phyloP scores from a whole-genome alignment of 2,888 invertebrate species.

The Liopterus haemorrhoidalis region DNA sequence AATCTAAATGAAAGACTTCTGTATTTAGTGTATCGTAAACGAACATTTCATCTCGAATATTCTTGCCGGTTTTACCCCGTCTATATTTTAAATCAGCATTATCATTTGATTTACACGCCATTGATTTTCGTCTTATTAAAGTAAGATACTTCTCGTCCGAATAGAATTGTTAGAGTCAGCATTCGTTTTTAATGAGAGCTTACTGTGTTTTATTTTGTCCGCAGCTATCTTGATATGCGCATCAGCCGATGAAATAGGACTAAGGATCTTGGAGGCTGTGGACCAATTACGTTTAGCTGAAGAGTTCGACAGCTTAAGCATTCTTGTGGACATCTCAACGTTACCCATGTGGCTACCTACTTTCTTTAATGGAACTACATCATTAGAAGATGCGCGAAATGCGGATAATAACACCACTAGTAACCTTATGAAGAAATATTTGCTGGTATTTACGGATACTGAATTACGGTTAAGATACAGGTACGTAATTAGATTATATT shows the following conservation, averaged over 20 bases:
- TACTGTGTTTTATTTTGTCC: no score
- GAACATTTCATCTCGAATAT: no score
- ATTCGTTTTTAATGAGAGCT: neutral
- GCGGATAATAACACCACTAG: slow-evolving; percentile 27
- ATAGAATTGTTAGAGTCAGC: neutral
- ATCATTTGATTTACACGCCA: no score
- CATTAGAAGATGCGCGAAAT: neutral
- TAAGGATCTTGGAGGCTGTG: slow-evolving; percentile 43
- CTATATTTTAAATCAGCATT: no score
- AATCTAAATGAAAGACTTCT: no score
- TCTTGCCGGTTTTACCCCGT: no score
- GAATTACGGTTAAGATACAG: slow-evolving; percentile 9
- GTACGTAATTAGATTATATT: slow-evolving; percentile 10
- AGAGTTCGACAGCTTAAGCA: slow-evolving; percentile 44
- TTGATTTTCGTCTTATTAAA: no score
- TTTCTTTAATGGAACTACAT: slow-evolving; percentile 22
- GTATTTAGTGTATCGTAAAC: no score
- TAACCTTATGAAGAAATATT: slow-evolving; percentile 36
- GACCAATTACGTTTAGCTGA: slow-evolving; percentile 45
- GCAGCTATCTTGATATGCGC: slow-evolving; percentile 48
- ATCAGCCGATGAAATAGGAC: slow-evolving; percentile 46
- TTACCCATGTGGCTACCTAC: slow-evolving; percentile 42
- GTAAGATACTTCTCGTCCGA: slow-evolving; percentile 2
- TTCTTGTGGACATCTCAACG: slow-evolving; percentile 47
- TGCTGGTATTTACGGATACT: slow-evolving; percentile 38